A percentile compares a stretch with the other conserved stretches of the same genome.
Evolutionary conservation across 2,113 vertebrate genomes (phyloP).

Genomic region (Ailuropoda melanoleuca): DNA sequence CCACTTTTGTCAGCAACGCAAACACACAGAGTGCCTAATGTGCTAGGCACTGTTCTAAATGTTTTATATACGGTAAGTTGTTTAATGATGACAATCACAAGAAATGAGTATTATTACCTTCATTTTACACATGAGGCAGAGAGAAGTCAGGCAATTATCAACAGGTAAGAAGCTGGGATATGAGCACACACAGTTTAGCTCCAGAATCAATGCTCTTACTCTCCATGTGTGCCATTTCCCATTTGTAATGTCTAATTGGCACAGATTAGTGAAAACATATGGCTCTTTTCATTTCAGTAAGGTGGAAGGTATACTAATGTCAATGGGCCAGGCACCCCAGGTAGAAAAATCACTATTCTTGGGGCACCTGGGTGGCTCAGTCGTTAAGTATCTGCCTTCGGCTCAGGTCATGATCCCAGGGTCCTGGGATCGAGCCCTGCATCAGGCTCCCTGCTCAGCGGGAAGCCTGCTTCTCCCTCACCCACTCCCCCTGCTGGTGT

Average conservation of each 20-base stretch:
- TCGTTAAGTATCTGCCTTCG: too few relatives aligned
- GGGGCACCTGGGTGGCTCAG: too few relatives aligned
- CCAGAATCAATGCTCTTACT: not conserved
- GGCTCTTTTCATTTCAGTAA: not conserved
- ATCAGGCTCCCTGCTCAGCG: too few relatives aligned
- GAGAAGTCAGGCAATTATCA: not conserved
- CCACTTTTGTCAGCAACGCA: not conserved
- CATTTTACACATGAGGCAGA: not conserved
- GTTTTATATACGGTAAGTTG: not conserved
- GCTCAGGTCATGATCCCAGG: too few relatives aligned
- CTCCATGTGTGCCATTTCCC: not conserved
- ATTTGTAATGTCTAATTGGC: not conserved
- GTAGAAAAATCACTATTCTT: not conserved
- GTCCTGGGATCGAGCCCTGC: too few relatives aligned
- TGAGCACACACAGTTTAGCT: not conserved
- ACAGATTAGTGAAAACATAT: not conserved
- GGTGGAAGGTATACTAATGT: too few relatives aligned
- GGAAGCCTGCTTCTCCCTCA: too few relatives aligned
- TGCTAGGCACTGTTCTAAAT: not conserved
- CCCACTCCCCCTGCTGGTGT: too few relatives aligned
- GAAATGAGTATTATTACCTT: not conserved
- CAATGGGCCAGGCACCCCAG: not conserved
- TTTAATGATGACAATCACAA: not conserved
- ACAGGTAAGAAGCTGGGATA: not conserved
- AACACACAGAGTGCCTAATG: not conserved